phyloP scores from a whole-genome alignment of 2,113 vertebrate genomes.

The Ia io region DNA sequence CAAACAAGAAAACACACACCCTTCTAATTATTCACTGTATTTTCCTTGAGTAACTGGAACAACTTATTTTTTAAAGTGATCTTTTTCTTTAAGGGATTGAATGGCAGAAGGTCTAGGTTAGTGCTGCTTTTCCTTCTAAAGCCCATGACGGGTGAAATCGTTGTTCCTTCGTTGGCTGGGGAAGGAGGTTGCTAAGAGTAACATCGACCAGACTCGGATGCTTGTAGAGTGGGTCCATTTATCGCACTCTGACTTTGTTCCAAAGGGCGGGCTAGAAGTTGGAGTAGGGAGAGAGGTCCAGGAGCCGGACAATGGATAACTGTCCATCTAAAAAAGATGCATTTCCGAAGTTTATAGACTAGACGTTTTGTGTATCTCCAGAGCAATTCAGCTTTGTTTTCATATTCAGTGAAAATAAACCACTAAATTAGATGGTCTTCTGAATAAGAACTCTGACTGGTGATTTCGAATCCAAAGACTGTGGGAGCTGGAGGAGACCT shows the following conservation, averaged over 20 bases:
- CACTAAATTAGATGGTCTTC: background rate
- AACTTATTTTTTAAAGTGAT: background rate
- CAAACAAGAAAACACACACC: background rate
- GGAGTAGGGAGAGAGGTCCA: background rate
- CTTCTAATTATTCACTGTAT: background rate
- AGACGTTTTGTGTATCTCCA: background rate
- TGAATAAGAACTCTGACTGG: background rate
- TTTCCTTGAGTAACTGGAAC: background rate
- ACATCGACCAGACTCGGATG: background rate
- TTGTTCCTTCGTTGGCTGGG: background rate
- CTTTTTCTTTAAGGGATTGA: background rate
- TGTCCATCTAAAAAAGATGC: background rate
- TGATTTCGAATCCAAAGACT: background rate
- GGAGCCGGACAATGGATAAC: background rate
- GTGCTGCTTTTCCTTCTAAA: background rate
- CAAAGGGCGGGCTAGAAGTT: background rate
- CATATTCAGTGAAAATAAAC: background rate
- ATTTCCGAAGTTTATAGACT: background rate
- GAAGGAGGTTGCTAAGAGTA: background rate
- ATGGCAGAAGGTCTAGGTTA: background rate
- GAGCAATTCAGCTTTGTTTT: slow-evolving; percentile 10
- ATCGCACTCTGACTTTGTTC: background rate
- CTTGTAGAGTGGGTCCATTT: background rate
- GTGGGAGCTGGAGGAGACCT: background rate
- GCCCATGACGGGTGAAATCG: background rate